phyloP scores from a whole-genome alignment of 2,888 invertebrate genomes.

The Cenopis cana region DNA sequence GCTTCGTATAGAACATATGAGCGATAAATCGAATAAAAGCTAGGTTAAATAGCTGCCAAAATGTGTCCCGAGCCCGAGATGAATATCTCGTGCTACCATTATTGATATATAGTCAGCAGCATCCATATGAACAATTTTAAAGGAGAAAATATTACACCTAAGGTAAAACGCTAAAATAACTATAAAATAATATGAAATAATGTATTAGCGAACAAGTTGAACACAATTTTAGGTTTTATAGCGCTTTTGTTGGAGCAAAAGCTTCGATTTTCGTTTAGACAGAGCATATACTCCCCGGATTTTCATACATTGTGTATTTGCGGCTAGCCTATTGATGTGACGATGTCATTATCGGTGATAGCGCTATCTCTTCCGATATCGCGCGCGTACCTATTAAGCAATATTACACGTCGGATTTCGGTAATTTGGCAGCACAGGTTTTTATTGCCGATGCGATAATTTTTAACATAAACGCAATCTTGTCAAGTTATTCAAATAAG shows the following conservation, averaged over 20 bases:
- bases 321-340: slow-evolving; percentile 36
- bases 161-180: background rate
- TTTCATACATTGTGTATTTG: slow-evolving; percentile 5
- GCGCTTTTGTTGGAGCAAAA: background rate
- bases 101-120: no score
- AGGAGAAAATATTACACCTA: no score
- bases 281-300: slow-evolving; percentile 3
- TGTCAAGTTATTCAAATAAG: background rate
- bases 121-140: no score
- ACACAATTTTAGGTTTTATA: background rate
- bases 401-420: slow-evolving; percentile 9
- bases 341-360: slow-evolving; percentile 33
- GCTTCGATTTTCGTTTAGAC: background rate
- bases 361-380: slow-evolving; percentile 30
- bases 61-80: no score
- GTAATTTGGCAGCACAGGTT: slow-evolving; percentile 21
- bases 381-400: slow-evolving; percentile 14
- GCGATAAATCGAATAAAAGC: no score
- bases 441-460: slow-evolving; percentile 26
- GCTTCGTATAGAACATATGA: no score
- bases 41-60: no score
- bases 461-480: background rate
- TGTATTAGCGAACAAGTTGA: no score
- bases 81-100: no score
- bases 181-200: no score